Evolutionary conservation across 2,113 vertebrate species (phyloP), one percentile per base, ranked within the genome.

Genomic region (Notiomystis cincta): DNA sequence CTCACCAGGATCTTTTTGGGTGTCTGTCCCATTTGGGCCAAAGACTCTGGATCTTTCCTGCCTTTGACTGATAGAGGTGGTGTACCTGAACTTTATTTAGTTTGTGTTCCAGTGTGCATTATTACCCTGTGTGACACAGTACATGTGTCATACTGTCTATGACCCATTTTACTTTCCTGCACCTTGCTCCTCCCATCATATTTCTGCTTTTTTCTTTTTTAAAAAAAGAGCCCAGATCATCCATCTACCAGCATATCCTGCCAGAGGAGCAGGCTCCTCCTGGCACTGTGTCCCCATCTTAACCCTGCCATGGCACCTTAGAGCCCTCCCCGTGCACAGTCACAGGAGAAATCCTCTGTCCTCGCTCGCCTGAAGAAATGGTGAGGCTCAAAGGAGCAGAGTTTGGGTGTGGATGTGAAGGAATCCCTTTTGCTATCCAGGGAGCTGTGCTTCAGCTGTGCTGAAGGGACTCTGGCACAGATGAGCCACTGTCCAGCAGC

Each of bases 351-450:
- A n/a, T 13, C 37, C 15, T n/a, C 58, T 35, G 33, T 65, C 66
- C 62, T 35, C 2, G 4, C 69, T 38, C 6, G 1, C 64, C 38
- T 33, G 10, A 61, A 15, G 19, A 9, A 13, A 14, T 4, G 1
- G 1, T 37, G 64, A 82, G 48, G 57, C 53, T 56, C 38, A 62
- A 0, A 8, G 18, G n/a, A 50, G 9, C 0, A 0, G 27, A 24
- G n/a, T 21, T 48, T 8, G n/a, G 11, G 28, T 38, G 51, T 25
- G 38, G 45, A 33, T 70, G 28, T n/a, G 40, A 42, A 31, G 45
- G 23, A 50, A 47, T 51, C 60, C 42, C 33, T 73, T 38, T 18
- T 75, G 56, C 60, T 38, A 2, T 23, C 5, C 15, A 13, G 51
- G 17, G 64, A 17, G 38, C 40, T 24, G 35, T 37, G 47, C 37